phyloP scores from a whole-genome alignment of 2,888 invertebrate species.

The Plebejus anna region DNA sequence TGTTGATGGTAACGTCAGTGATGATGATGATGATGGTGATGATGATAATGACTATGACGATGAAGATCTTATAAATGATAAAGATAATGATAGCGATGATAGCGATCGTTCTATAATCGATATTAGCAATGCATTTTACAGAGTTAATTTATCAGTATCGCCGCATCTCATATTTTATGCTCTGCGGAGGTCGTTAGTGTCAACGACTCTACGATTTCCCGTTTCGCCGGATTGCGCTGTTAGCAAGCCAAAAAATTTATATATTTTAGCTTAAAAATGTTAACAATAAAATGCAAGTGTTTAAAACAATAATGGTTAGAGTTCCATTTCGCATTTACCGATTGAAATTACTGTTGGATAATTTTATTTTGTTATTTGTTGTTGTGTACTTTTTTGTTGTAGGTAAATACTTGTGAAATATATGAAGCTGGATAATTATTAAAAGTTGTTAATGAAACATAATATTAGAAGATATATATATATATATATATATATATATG shows the following conservation, averaged over 20 bases:
- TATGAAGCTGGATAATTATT: too few species aligned
- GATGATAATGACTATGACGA: too few species aligned
- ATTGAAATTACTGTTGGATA: background rate
- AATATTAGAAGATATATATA: too few species aligned
- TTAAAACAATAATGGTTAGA: background rate
- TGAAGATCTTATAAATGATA: too few species aligned
- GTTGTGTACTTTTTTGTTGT: too few species aligned
- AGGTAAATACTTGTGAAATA: too few species aligned
- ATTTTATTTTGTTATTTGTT: too few species aligned
- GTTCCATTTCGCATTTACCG: background rate
- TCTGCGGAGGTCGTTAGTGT: constrained; percentile 23
- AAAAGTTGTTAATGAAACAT: too few species aligned
- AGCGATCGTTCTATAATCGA: background rate
- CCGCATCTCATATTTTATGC: constrained; percentile 26
- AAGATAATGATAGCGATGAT: background rate
- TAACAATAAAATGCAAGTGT: background rate
- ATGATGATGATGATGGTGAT: too few species aligned
- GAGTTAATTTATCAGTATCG: constrained; percentile 20
- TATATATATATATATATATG: too few species aligned
- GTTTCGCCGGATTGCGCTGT: constrained; percentile 24
- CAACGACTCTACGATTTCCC: constrained; percentile 24
- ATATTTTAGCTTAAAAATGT: constrained; percentile 8
- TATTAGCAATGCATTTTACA: background rate
- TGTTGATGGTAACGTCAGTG: too few species aligned
- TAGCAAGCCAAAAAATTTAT: constrained; percentile 23